Conservation (phyloP, 2,888 invertebrate species). For the Agrypnus murinus region DNA sequence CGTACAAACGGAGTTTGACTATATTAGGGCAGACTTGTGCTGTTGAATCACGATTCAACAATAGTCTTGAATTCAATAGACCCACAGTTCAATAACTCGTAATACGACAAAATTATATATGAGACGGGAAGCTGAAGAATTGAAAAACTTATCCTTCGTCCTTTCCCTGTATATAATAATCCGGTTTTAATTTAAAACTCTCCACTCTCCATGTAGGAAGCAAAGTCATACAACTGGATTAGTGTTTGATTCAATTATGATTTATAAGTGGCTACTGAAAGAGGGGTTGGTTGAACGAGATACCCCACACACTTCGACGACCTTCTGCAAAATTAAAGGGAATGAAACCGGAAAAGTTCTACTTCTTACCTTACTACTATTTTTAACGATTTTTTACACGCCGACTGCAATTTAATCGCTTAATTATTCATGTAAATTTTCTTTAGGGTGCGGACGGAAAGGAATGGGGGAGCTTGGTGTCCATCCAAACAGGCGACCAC, state of each 20-base stretch:
- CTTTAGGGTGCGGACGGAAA: constrained; percentile 87
- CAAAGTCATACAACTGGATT: constrained; percentile 49
- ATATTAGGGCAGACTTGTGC: constrained; percentile 53
- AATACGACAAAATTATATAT: constrained; percentile 54
- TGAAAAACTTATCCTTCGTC: constrained; percentile 33
- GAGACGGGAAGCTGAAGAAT: constrained; percentile 49
- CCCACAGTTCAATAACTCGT: constrained; percentile 53
- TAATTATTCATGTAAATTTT: constrained; percentile 15
- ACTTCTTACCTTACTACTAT: neutral
- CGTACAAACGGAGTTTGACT: constrained; percentile 52
- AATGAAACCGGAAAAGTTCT: too few species aligned
- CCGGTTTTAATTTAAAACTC: constrained; percentile 48
- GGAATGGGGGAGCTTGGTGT: constrained; percentile 95
- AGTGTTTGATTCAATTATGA: constrained; percentile 50
- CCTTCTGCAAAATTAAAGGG: too few species aligned
- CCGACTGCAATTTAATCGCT: neutral
- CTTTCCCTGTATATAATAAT: constrained; percentile 44
- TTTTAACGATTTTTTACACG: constrained; percentile 1
- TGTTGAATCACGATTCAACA: constrained; percentile 53
- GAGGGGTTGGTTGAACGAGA: constrained; percentile 21
- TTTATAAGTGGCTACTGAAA: constrained; percentile 47
- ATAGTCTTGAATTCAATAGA: constrained; percentile 55
- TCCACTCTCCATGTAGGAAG: constrained; percentile 42
- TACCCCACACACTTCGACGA: constrained; percentile 30
- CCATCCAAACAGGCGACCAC: constrained; percentile 88